Percentiles rank a stretch among this genome's conserved stretches.
Evolutionary conservation across 2,888 invertebrate genomes (phyloP).

Genomic region (Cantharis lateralis): DNA sequence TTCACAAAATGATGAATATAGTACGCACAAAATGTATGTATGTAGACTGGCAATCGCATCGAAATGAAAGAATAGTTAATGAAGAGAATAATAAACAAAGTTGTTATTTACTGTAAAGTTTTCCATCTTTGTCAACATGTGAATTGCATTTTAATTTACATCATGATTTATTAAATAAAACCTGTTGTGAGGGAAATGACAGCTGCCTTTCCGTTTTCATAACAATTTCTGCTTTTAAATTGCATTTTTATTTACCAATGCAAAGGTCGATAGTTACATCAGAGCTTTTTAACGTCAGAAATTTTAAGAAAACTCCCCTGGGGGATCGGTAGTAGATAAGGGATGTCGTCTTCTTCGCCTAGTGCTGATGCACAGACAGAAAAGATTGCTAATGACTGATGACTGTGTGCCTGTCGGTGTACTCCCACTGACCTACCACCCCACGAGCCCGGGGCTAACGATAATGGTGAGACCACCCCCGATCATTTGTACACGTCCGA

Average conservation of each 20-base stretch:
- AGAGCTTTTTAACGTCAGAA: neutral
- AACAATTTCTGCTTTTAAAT: neutral
- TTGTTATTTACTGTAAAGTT: neutral
- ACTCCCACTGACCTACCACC: conserved; percentile 25
- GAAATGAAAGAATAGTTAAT: neutral
- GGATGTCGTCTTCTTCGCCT: conserved; percentile 14
- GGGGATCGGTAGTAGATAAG: conserved; percentile 10
- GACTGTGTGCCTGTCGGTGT: conserved; percentile 26
- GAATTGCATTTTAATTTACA: conserved; percentile 25
- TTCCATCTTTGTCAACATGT: neutral
- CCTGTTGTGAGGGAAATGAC: conserved; percentile 24
- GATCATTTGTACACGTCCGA: conserved; percentile 39
- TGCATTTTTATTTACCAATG: neutral
- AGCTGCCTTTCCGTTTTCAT: conserved; percentile 20
- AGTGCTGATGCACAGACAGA: conserved; percentile 18
- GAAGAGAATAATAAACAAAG: neutral
- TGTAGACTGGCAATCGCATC: neutral
- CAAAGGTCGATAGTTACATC: neutral
- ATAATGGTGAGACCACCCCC: conserved; percentile 38
- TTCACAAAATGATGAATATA: neutral
- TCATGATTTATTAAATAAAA: conserved; percentile 19
- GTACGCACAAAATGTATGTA: neutral
- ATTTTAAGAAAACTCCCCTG: neutral
- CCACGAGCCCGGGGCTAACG: conserved; percentile 32
- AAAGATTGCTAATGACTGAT: conserved; percentile 34